Conservation (phyloP, 2,113 vertebrate genomes). For the Bombycilla garrulus region DNA sequence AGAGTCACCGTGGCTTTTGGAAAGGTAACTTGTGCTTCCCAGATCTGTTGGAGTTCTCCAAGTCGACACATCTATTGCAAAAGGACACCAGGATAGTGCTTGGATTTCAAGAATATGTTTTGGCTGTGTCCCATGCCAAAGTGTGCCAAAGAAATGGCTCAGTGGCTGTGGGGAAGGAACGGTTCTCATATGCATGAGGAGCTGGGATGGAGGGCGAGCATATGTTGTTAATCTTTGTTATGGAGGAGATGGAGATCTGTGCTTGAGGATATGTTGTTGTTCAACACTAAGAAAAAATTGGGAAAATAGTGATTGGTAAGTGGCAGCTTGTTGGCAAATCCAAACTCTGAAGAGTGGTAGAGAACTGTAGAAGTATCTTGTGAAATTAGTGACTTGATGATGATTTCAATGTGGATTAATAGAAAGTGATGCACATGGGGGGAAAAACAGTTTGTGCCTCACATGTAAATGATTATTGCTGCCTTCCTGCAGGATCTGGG, state of each 20-base stretch:
- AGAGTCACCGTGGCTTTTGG: background rate
- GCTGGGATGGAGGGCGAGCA: slow-evolving; percentile 26
- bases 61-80: background rate
- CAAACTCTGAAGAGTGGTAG: background rate
- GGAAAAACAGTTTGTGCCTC: background rate
- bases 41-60: background rate
- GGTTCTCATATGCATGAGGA: slow-evolving; percentile 9
- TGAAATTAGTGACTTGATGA: slow-evolving; percentile 46
- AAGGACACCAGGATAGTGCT: background rate
- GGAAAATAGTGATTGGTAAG: slow-evolving; percentile 42
- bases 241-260: background rate
- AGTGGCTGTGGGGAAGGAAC: background rate
- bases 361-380: slow-evolving; percentile 28
- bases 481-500: background rate
- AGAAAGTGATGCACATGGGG: slow-evolving; percentile 18
- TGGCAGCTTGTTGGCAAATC: slow-evolving; percentile 56
- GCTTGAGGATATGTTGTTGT: slow-evolving; percentile 22
- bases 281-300: slow-evolving; percentile 36
- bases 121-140: background rate
- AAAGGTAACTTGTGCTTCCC: background rate
- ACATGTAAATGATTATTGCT: background rate
- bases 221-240: slow-evolving; percentile 10
- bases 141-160: background rate
- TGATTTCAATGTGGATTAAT: slow-evolving; percentile 12
- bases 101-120: background rate